These are phyloP conservation scores for Esox lucius DNA, from an alignment of 2,797 vertebrate species.

Conservation along the genomic window DNA sequence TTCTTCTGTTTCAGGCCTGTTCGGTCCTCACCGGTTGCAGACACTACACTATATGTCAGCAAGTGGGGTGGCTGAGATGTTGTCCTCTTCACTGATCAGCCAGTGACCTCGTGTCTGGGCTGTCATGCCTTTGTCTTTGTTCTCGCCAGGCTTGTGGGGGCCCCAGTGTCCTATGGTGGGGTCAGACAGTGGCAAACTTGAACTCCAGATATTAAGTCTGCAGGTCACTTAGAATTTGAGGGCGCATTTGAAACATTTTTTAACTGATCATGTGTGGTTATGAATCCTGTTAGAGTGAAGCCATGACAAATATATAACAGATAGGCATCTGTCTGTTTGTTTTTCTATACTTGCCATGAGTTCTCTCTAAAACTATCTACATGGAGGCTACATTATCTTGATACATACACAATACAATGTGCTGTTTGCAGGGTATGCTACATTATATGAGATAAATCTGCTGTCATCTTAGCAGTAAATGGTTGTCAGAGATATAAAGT, in stretches of 20 bases:
- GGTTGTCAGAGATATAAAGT: too few relatives aligned
- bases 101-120: conserved; percentile 52
- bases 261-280: conserved; percentile 36
- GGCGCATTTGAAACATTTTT: conserved; percentile 59
- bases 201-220: conserved; percentile 58
- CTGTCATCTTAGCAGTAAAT: neutral
- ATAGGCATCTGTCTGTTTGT: neutral
- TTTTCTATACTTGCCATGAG: neutral
- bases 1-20: neutral
- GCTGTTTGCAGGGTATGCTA: neutral
- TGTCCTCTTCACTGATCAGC: conserved; percentile 34
- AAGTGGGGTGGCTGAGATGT: conserved; percentile 16
- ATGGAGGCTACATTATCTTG: neutral
- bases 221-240: conserved; percentile 25
- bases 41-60: conserved; percentile 10
- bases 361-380: neutral
- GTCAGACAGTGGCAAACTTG: conserved; percentile 66
- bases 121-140: conserved; percentile 61
- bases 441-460: conserved; percentile 8
- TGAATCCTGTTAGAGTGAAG: too few relatives aligned
- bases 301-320: too few relatives aligned
- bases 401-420: neutral
- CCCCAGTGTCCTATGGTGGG: conserved; percentile 24
- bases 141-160: conserved; percentile 44
- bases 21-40: conserved; percentile 3